Evolutionary conservation across 64 coral and sea anemone genomes (phyloP).

Genomic region (Pachyseris speciosa): DNA sequence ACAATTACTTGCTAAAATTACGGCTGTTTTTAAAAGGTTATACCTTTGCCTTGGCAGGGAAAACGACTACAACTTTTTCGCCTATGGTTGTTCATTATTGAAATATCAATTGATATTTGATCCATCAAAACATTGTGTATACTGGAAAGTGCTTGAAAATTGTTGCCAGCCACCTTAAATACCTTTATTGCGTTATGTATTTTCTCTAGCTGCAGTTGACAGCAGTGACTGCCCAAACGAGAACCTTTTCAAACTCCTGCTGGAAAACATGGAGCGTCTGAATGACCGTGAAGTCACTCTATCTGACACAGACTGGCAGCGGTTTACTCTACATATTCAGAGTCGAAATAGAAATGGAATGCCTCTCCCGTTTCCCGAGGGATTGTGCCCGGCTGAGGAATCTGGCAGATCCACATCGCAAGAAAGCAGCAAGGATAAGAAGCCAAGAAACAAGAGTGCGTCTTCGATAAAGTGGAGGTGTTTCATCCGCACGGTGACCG

Average conservation of each 20-base stretch:
- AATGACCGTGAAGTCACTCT: constrained; percentile 85
- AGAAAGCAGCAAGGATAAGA: background rate
- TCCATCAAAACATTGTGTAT: too few relatives aligned
- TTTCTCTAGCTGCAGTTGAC: background rate
- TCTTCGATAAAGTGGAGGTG: constrained; percentile 74
- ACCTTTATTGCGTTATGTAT: too few relatives aligned
- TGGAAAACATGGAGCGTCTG: constrained; percentile 87
- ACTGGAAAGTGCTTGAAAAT: too few relatives aligned
- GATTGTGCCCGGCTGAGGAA: background rate
- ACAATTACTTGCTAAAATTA: too few relatives aligned
- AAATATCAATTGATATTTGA: too few relatives aligned
- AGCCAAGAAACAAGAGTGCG: background rate
- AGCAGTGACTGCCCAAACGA: constrained; percentile 74
- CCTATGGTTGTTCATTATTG: too few relatives aligned
- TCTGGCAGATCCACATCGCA: background rate
- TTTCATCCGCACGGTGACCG: constrained; percentile 63
- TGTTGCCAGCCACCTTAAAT: too few relatives aligned
- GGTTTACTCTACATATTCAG: constrained; percentile 61
- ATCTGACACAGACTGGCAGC: constrained; percentile 61
- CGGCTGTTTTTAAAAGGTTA: too few relatives aligned
- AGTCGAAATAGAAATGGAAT: constrained; percentile 55
- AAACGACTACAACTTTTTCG: too few relatives aligned
- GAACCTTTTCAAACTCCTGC: constrained; percentile 80
- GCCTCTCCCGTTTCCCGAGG: constrained; percentile 70
- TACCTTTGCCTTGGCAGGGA: too few relatives aligned